Evolutionary conservation across 2,113 vertebrate genomes (phyloP).

Genomic region (Leptosomus discolor): DNA sequence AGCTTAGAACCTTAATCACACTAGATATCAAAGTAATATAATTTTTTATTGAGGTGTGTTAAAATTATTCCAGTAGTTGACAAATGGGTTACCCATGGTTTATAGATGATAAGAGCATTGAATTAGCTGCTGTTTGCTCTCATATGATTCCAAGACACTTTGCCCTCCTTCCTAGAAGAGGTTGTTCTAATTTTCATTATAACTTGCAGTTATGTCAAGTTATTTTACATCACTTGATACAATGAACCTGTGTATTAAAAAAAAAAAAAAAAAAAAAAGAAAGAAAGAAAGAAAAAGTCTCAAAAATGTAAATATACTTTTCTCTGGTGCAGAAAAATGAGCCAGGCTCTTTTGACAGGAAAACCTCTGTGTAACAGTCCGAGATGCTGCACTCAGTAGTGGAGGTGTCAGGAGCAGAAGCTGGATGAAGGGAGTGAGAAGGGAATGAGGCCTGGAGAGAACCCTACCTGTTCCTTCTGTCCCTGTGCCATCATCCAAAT

Average conservation of each 20-base stretch:
- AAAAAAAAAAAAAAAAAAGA: too few relatives aligned
- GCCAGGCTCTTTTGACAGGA: background rate
- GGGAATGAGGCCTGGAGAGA: rapidly evolving
- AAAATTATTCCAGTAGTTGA: constrained; percentile 4
- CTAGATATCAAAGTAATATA: background rate
- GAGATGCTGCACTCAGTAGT: rapidly evolving
- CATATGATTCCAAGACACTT: background rate
- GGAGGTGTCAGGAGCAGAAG: background rate
- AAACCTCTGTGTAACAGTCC: background rate
- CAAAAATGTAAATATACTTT: background rate
- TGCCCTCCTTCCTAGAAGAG: background rate
- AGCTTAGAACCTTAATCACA: constrained; percentile 27
- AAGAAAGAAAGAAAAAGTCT: background rate
- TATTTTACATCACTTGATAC: background rate
- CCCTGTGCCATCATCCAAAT: background rate
- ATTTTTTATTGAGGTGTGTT: constrained; percentile 3
- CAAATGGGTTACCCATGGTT: background rate
- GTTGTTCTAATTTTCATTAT: background rate
- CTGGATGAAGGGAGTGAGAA: background rate
- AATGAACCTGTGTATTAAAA: background rate
- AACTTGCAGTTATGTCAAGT: background rate
- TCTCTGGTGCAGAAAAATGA: background rate
- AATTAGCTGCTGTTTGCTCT: background rate
- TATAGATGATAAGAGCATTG: background rate
- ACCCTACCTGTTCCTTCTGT: background rate